Evolutionary conservation across 2,888 invertebrate species (phyloP).

Genomic region (Belgica antarctica): DNA sequence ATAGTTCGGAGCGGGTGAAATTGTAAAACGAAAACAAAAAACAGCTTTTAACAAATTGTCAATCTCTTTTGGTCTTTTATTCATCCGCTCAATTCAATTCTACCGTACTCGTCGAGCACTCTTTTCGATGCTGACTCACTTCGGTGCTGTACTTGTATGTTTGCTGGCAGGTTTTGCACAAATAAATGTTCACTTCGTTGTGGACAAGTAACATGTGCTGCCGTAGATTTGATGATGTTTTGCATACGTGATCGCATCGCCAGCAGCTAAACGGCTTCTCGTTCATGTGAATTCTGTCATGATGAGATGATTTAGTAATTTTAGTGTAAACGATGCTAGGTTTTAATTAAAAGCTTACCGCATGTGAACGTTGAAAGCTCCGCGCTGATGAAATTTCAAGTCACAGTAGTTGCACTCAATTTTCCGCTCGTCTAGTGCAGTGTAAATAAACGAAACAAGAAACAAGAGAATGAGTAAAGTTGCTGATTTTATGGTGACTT

Average conservation of each 20-base stretch:
- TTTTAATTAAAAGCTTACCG: background rate
- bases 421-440: too few relatives aligned
- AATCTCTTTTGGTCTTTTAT: too few relatives aligned
- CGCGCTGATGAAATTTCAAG: slow-evolving; percentile 29
- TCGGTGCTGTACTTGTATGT: slow-evolving; percentile 35
- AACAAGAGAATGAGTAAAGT: background rate
- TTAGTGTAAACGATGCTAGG: background rate
- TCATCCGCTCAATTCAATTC: too few relatives aligned
- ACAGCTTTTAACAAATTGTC: too few relatives aligned
- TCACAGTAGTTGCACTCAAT: slow-evolving; percentile 16
- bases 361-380: slow-evolving; percentile 40
- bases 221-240: slow-evolving; percentile 37
- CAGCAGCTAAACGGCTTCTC: slow-evolving; percentile 33
- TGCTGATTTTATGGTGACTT: background rate
- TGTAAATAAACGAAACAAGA: too few relatives aligned
- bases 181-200: slow-evolving; percentile 21
- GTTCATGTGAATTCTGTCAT: slow-evolving; percentile 29
- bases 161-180: slow-evolving; percentile 17
- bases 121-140: slow-evolving; percentile 30
- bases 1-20: too few relatives aligned
- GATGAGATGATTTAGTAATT: background rate
- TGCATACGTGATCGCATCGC: slow-evolving; percentile 34
- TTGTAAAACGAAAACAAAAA: too few relatives aligned
- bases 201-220: slow-evolving; percentile 34
- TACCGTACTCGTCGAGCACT: background rate